These are phyloP conservation scores for Pangasius mekongensis DNA, from an alignment of 2,797 vertebrate genomes.

Conservation along the genomic window DNA sequence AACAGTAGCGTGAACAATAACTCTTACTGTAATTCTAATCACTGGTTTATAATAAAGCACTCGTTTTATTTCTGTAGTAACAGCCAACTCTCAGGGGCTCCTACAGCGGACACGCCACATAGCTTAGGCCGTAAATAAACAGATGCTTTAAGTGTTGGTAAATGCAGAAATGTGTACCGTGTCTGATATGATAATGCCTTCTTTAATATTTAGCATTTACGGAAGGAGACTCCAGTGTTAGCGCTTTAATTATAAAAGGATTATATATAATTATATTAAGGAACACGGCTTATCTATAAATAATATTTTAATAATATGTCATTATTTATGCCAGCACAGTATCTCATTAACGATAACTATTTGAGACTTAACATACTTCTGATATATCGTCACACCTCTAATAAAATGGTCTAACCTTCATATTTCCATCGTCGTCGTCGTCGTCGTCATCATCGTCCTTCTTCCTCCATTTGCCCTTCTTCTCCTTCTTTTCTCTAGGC, in stretches of 20 bases:
- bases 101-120: too few relatives aligned
- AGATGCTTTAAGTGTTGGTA: too few relatives aligned
- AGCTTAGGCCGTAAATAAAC: too few relatives aligned
- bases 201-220: neutral
- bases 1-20: too few relatives aligned
- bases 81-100: too few relatives aligned
- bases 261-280: too few relatives aligned
- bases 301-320: neutral
- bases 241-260: too few relatives aligned
- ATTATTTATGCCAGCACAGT: neutral
- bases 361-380: neutral
- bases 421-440: constrained; percentile 76
- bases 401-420: constrained; percentile 70
- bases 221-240: neutral
- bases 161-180: neutral
- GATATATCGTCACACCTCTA: neutral
- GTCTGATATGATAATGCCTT: neutral
- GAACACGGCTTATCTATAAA: neutral
- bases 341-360: neutral
- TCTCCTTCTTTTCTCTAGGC: constrained; percentile 93
- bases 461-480: constrained; percentile 88
- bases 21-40: neutral
- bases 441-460: constrained; percentile 86
- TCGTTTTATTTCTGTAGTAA: too few relatives aligned
- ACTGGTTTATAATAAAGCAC: neutral